Base-by-base conservation (phyloP, 2,797 vertebrate genomes). In the Tangara arthus region DNA sequence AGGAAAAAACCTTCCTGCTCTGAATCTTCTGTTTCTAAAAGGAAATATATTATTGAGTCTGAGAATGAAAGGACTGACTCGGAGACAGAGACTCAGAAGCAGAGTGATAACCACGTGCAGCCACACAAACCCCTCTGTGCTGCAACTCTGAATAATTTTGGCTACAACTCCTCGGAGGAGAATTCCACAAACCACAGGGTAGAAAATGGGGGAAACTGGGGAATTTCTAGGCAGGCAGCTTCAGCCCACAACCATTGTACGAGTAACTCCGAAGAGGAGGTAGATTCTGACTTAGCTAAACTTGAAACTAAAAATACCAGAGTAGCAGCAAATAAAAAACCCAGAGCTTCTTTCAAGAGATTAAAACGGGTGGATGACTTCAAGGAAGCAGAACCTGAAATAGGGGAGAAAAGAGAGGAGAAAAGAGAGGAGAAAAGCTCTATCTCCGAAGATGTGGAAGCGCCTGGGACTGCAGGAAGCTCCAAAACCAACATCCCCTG, bases 61-160 rank as follows among this genome's bases (percentile, higher is more conserved):
- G 97, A 96, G 94, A 92, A 95, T 0, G 95, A 92, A 59, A 96
- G 96, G 55, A 97, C 97, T 14, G 96, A 97, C 37, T 98, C 97
- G 20, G 97, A 98, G 71, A 81, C 84, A 69, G 95, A 96, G 79
- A 97, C 95, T 82, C 87, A 12, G 22, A 93, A 92, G 91, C 95
- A 92, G 42, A 70, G 82, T 16, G 78, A 24, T 18, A 77, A 89
- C 39, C 55, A n/a, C 12, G n/a, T 35, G 53, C 80, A 50, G 76
- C 35, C 77, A 22, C 32, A 15, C n/a, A 70, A 66, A 79, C n/a
- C 24, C 15, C 21, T 15, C 37, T 21, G 16, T 79, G 65, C 63
- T 64, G 55, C 39, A 63, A 39, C 88, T 79, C 82, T 89, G 72
- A 97, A 93, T 71, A 77, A 81, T 28, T 69, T 95, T 3, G n/a